Conservation (phyloP, 2,113 vertebrate genomes). For the Prunella fulvescens region DNA sequence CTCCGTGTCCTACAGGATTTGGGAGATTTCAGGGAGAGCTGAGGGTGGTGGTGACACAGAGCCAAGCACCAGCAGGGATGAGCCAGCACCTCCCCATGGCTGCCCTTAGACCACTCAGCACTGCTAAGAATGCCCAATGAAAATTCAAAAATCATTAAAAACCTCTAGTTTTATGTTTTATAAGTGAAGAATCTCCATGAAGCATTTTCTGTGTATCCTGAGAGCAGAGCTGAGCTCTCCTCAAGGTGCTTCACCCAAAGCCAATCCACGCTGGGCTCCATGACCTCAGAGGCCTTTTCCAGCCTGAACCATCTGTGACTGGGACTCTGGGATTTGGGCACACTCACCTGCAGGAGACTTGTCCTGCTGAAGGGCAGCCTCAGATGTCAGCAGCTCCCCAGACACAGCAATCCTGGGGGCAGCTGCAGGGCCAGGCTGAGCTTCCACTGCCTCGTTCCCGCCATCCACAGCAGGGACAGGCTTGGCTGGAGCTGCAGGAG, state of each 20-base stretch:
- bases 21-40: not conserved
- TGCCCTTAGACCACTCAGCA: not conserved
- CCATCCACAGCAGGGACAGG: not conserved
- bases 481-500: not conserved
- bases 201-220: not conserved
- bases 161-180: not conserved
- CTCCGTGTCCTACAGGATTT: not conserved
- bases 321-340: not conserved
- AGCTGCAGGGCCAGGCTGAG: not conserved
- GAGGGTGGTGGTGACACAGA: not conserved
- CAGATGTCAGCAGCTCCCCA: not conserved
- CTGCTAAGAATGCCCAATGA: not conserved
- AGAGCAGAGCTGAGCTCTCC: not conserved
- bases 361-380: not conserved
- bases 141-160: accelerated
- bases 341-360: constrained; percentile 6
- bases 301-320: accelerated
- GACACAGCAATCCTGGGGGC: not conserved
- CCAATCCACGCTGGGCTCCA: accelerated
- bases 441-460: not conserved
- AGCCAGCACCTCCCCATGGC: not conserved
- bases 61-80: not conserved
- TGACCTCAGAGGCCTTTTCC: not conserved
- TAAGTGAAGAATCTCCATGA: accelerated
- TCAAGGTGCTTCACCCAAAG: not conserved